Conservation (phyloP, 2,797 vertebrate genomes). For the Premnoplex brunnescens region DNA sequence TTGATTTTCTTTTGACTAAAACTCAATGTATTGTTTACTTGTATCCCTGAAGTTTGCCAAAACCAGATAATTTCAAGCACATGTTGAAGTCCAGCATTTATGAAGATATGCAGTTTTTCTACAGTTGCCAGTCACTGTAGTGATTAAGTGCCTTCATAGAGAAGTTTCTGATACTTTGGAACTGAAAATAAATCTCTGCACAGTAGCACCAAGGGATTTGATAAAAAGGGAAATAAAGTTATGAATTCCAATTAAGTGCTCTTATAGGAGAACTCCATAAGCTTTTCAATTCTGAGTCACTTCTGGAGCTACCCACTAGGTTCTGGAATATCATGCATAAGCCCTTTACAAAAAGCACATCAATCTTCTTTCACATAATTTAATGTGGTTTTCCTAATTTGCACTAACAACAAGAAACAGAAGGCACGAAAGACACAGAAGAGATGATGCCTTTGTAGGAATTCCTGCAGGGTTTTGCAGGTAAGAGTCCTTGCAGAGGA, state of each 20-base stretch:
- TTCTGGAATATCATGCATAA: neutral
- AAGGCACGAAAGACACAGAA: neutral
- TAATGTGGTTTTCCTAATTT: neutral
- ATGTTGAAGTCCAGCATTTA: neutral
- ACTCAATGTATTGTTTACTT: neutral
- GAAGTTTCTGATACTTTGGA: neutral
- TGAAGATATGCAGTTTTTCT: neutral
- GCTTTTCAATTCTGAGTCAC: neutral
- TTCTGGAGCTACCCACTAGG: neutral
- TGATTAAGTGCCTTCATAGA: neutral
- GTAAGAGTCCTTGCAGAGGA: neutral
- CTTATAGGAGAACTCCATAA: neutral
- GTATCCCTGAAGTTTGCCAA: neutral
- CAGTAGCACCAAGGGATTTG: neutral
- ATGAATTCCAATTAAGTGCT: neutral
- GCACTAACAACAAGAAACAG: neutral
- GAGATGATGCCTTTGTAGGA: neutral
- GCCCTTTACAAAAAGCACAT: neutral
- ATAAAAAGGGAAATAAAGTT: neutral
- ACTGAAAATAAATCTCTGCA: neutral
- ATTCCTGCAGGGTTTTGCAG: neutral
- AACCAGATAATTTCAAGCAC: neutral
- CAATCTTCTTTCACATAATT: neutral
- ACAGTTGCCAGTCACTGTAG: neutral
- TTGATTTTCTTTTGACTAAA: neutral